These are phyloP conservation scores for Pangasius sanitwongsei DNA, from an alignment of 2,797 vertebrate genomes.

Conservation along the genomic window DNA sequence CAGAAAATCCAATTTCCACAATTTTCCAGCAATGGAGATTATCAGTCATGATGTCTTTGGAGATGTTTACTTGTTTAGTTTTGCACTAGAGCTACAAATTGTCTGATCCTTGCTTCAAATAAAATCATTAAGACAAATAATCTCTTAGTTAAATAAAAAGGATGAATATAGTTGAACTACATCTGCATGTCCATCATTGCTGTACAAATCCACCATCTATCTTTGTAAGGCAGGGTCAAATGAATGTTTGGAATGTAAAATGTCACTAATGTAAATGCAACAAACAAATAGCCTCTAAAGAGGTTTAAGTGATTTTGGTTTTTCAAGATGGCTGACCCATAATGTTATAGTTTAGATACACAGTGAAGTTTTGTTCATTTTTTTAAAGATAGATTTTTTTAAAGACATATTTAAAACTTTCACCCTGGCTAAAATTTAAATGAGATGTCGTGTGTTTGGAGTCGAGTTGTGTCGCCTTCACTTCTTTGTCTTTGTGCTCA, in stretches of 20 bases:
- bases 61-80: not conserved
- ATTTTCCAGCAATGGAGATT: not conserved
- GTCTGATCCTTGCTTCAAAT: not conserved
- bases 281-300: too few species aligned
- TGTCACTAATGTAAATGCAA: not conserved
- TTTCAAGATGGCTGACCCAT: not conserved
- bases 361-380: not conserved
- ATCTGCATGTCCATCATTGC: not conserved
- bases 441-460: not conserved
- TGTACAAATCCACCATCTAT: not conserved
- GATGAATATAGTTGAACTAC: not conserved
- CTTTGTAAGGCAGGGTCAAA: not conserved
- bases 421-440: not conserved
- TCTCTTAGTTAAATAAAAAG: not conserved
- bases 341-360: not conserved
- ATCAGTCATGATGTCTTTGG: not conserved
- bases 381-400: not conserved
- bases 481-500: not conserved
- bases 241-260: not conserved
- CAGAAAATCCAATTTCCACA: not conserved
- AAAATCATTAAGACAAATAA: not conserved
- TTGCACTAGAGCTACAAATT: not conserved
- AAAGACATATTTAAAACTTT: not conserved
- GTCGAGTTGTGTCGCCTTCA: not conserved
- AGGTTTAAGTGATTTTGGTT: not conserved